phyloP scores from a whole-genome alignment of 92 coral and sea anemone species.

The Plumapathes pennacea region DNA sequence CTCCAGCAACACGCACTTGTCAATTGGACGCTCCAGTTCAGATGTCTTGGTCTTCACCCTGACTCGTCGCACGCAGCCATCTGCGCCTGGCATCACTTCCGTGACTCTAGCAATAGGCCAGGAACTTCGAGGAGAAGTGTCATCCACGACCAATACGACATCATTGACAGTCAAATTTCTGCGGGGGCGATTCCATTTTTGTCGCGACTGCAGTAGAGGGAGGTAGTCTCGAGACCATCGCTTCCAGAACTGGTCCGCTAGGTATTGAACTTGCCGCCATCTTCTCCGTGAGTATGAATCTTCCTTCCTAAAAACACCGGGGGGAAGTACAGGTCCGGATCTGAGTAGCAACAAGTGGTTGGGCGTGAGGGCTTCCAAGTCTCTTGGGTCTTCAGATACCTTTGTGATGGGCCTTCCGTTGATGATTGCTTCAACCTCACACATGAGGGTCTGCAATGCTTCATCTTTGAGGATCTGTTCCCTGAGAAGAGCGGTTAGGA shows the following conservation, averaged over 20 bases:
- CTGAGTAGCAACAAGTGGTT: conserved; percentile 44
- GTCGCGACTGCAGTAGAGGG: conserved; percentile 44
- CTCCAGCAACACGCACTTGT: conserved; percentile 49
- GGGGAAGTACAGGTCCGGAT: conserved; percentile 38
- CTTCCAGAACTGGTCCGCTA: conserved; percentile 50
- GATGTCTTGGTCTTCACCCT: conserved; percentile 38
- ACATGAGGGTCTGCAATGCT: conserved; percentile 41
- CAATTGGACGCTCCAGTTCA: conserved; percentile 38
- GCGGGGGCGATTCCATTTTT: conserved; percentile 43
- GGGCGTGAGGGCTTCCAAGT: conserved; percentile 39
- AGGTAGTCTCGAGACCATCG: conserved; percentile 57
- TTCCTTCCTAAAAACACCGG: conserved; percentile 33
- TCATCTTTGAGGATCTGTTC: conserved; percentile 54
- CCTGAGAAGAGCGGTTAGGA: conserved; percentile 34
- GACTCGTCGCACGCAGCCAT: conserved; percentile 51
- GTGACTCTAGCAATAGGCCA: conserved; percentile 51
- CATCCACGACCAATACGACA: conserved; percentile 49
- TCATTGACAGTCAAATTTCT: conserved; percentile 42
- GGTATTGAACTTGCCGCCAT: conserved; percentile 63
- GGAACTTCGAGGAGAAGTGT: conserved; percentile 28
- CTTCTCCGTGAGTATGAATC: conserved; percentile 29
- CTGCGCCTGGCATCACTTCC: conserved; percentile 35
- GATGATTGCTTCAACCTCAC: conserved; percentile 51
- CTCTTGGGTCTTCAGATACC: conserved; percentile 46
- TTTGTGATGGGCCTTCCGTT: conserved; percentile 61